Conservation (phyloP, 2,888 invertebrate genomes). For the Dysmachus trigonus region DNA sequence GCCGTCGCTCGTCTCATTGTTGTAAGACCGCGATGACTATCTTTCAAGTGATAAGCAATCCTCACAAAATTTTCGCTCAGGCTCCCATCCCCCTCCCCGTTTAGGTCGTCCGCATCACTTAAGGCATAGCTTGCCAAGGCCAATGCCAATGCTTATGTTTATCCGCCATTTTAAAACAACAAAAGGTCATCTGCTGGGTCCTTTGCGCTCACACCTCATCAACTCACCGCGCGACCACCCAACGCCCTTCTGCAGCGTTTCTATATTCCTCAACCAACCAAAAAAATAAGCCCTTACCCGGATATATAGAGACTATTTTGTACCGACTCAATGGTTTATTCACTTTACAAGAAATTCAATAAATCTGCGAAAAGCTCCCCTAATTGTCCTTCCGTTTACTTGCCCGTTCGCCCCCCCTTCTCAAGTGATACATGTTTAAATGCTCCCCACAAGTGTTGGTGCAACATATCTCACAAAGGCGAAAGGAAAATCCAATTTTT, state of each 20-base stretch:
- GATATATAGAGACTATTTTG: neutral
- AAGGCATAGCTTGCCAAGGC: slow-evolving; percentile 13
- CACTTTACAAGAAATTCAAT: neutral
- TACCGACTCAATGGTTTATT: neutral
- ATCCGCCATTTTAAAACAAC: slow-evolving; percentile 36
- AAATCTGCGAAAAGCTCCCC: neutral
- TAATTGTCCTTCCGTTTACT: neutral
- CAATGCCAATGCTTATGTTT: slow-evolving; percentile 28
- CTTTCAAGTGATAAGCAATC: slow-evolving; percentile 20
- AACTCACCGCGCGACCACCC: neutral
- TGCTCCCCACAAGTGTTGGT: slow-evolving; percentile 10
- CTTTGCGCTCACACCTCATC: neutral
- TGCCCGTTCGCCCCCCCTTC: neutral
- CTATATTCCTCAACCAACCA: neutral
- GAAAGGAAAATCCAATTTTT: neutral
- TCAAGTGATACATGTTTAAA: slow-evolving; percentile 1
- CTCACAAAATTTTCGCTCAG: neutral
- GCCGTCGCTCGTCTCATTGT: neutral
- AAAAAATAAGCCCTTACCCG: neutral
- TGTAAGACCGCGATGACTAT: neutral
- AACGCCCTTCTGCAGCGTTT: neutral
- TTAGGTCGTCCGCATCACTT: neutral
- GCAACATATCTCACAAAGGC: neutral
- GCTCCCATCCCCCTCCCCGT: no score
- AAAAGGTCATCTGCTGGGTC: neutral